Evolutionary conservation across 2,113 vertebrate species (phyloP), one percentile per base, ranked within the genome.

Genomic region (Gopherus evgoodei): DNA sequence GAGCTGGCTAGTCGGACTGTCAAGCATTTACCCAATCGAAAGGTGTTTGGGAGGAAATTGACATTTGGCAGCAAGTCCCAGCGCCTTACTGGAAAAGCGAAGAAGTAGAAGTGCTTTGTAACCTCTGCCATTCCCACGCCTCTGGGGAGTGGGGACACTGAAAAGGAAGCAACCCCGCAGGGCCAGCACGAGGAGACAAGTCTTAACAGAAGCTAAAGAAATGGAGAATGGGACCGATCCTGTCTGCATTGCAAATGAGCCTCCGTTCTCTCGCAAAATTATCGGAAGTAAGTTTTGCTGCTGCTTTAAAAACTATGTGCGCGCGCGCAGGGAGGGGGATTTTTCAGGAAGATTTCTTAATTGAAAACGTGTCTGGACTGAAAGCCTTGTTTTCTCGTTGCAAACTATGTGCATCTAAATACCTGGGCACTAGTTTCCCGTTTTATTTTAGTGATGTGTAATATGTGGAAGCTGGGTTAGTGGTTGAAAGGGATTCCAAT

Each of bases 201-300:
- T 57, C 11, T 12, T 29, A 47, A 13, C 35, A 44, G 69, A 50
- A 12, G 27, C 42, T 25, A 52, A 90, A 53, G 57, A 44, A 29
- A 62, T 89, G 13, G 31, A 2, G 19, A 94, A 96, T 80, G 89
- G 14, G 50, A 97, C 95, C 29, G 21, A 42, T 19, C 16, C 92
- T 6, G 65, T 87, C 62, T 97, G 97, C 86, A 7, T 38, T 27
- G 50, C 25, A 76, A 85, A 62, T 12, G n/a, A 95, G 7, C 86
- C 89, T 16, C 97, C 97, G 79, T 96, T 90, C 96, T n/a, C 97
- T 9, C 87, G n/a, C 75, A 85, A 93, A 54, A 88, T 96, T 17
- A 88, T 97, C 27, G 78, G 35, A 88, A 96, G 97, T 97, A 91
- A 97, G 96, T 91, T 87, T 52, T 52, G 11, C 2, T 24, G 35